These are phyloP conservation scores for Drosophila putrida DNA, from an alignment of 2,888 invertebrate species.

Conservation along the genomic window DNA sequence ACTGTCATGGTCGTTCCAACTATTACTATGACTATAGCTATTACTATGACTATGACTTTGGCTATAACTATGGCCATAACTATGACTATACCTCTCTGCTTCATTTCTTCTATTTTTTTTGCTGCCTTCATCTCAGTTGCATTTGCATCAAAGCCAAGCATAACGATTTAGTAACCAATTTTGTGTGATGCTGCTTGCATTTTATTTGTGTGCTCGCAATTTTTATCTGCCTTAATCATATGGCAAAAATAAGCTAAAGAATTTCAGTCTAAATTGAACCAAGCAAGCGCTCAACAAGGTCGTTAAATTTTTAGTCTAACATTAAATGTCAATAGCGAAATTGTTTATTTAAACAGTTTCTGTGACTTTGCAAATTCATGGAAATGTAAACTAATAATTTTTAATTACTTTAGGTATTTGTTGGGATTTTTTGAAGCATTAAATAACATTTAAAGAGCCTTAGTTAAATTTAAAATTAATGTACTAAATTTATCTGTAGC, in stretches of 20 bases:
- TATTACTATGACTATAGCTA: neutral
- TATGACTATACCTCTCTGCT: conserved; percentile 1
- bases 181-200: neutral
- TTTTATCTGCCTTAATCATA: conserved; percentile 19
- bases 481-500: neutral
- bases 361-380: neutral
- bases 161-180: conserved; percentile 1
- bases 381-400: neutral
- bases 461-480: neutral
- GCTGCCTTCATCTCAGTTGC: neutral
- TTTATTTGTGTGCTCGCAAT: conserved; percentile 13
- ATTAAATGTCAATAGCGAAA: conserved; percentile 2
- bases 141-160: neutral
- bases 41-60: neutral
- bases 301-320: conserved; percentile 2
- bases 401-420: neutral
- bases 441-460: neutral
- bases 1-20: conserved; percentile 34
- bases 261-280: neutral
- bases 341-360: neutral
- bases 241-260: neutral
- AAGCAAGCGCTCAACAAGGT: neutral
- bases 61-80: neutral
- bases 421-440: neutral
- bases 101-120: conserved; percentile 14